phyloP scores from a whole-genome alignment of 2,113 vertebrate species.

The Acrocephalus kingi region DNA sequence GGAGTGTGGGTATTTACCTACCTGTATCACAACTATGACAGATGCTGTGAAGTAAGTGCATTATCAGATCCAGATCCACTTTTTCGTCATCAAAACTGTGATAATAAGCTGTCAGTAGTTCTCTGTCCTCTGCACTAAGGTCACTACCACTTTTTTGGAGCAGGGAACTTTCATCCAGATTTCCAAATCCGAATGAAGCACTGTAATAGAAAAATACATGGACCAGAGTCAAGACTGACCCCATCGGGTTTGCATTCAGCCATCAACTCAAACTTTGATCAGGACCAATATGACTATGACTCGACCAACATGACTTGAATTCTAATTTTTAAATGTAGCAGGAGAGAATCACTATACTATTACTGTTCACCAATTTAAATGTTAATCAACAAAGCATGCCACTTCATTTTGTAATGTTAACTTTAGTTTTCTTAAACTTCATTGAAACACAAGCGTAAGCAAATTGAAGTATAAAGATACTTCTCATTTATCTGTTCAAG shows the following conservation, averaged over 20 bases:
- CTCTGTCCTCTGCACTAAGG: slow-evolving; percentile 84
- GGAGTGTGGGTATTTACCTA: slow-evolving; percentile 38
- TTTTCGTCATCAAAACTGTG: slow-evolving; percentile 90
- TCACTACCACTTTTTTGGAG: slow-evolving; percentile 71
- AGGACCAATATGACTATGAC: background rate
- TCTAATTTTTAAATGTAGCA: background rate
- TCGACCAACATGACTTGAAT: background rate
- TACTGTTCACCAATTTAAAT: background rate
- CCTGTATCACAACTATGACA: slow-evolving; percentile 83
- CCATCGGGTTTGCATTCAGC: background rate
- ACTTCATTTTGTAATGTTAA: background rate
- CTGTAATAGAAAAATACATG: slow-evolving; percentile 62
- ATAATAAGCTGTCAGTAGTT: slow-evolving; percentile 87
- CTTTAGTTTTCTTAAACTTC: background rate
- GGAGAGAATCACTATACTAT: background rate
- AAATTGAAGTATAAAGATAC: background rate
- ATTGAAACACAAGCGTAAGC: background rate
- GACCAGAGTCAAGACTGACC: background rate
- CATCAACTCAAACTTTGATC: background rate
- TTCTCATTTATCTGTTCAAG: background rate
- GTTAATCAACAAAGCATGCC: background rate
- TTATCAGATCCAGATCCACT: slow-evolving; percentile 91
- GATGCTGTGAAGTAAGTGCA: slow-evolving; percentile 89
- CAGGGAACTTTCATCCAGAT: slow-evolving; percentile 79
- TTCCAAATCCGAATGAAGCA: slow-evolving; percentile 75